Base-by-base conservation (phyloP, 2,113 vertebrate genomes). In the Phaethornis superciliosus region DNA sequence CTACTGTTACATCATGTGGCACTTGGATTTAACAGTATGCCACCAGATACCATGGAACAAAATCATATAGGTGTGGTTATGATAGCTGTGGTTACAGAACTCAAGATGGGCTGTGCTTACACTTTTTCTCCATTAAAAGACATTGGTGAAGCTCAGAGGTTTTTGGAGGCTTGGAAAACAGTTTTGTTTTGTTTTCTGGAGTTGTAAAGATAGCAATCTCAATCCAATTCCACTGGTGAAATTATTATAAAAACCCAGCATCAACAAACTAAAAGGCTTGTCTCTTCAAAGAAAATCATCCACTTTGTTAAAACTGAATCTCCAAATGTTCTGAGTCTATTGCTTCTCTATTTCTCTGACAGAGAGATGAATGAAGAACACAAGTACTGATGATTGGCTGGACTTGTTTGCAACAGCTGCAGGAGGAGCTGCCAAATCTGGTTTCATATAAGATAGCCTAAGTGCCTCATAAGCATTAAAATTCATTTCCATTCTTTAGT, bases 351-450 rank as follows among this genome's bases (percentile, higher is more conserved):
- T 95, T 96, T 94, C 71, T 92, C 91, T 95, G 93, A 84, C 55
- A 92, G 89, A 91, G 26, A 20, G 40, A 94, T 97, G 94, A 96
- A 96, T 97, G 94, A 92, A 92, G 49, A 85, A 80, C 67, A 97
- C 95, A 96, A 97, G 78, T 94, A 92, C 77, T 76, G 85, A 90
- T 97, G 93, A 96, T 96, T 97, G 95, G 94, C 75, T 95, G 91
- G 95, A 93, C 74, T 96, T 96, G 83, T 97, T 97, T 95, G 93
- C 89, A 97, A 88, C 95, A 97, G 95, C 96, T 97, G 96, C 88
- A 77, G 60, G 74, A 93, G 88, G 82, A 94, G 60, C 93, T 97
- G 96, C 96, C 95, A 95, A 94, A 92, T 93, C 85, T 92, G 88
- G 81, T 93, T 96, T 96, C 91, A 80, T 94, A 33, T 96, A 96